These are phyloP conservation scores for Pterobdella sp. DNA, from an alignment of 2,888 invertebrate genomes.

Conservation along the genomic window DNA sequence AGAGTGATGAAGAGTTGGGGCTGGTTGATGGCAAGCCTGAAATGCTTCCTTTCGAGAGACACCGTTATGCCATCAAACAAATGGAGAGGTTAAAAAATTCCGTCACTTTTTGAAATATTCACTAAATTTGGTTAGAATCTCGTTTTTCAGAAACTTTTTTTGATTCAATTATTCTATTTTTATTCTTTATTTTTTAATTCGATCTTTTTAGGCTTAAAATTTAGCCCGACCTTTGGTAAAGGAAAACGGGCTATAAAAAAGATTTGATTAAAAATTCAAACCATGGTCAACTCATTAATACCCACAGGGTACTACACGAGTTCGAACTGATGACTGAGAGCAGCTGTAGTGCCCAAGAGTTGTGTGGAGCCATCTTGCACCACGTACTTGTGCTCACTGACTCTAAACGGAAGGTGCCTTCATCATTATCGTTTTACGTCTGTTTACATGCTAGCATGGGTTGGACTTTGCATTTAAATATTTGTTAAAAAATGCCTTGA, in stretches of 20 bases:
- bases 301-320: constrained; percentile 46
- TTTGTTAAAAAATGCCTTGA: too few species aligned
- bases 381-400: constrained; percentile 60
- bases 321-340: constrained; percentile 49
- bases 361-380: constrained; percentile 49
- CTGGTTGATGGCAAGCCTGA: constrained; percentile 44
- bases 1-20: constrained; percentile 12
- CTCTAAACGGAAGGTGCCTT: constrained; percentile 62
- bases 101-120: background rate
- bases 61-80: constrained; percentile 67
- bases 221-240: too few species aligned
- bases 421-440: too few species aligned
- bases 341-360: constrained; percentile 47
- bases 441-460: too few species aligned
- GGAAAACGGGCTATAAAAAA: too few species aligned
- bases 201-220: too few species aligned
- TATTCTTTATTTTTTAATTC: too few species aligned
- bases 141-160: background rate
- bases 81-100: constrained; percentile 43
- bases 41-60: constrained; percentile 56
- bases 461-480: too few species aligned
- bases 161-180: background rate
- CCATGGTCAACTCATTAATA: too few species aligned
- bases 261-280: too few species aligned
- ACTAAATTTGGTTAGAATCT: background rate